Percentiles rank a stretch among this genome's conserved stretches.
phyloP scores from a whole-genome alignment of 2,888 invertebrate genomes.

The Euproctis similis region DNA sequence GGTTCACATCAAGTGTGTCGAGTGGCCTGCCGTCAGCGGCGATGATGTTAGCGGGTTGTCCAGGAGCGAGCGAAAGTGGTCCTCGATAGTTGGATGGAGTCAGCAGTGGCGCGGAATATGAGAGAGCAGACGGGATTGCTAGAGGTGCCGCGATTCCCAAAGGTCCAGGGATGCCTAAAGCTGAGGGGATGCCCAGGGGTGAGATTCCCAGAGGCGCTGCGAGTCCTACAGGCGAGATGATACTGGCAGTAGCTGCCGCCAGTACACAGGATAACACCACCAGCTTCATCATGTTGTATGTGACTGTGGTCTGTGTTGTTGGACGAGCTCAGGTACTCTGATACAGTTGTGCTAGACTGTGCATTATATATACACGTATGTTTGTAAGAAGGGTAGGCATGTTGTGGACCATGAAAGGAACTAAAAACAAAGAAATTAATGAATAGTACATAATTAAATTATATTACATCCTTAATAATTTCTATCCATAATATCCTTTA shows the following conservation, averaged over 20 bases:
- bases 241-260: slow-evolving; percentile 65
- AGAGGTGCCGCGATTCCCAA: slow-evolving; percentile 20
- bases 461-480: no score
- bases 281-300: slow-evolving; percentile 64
- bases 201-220: slow-evolving; percentile 9
- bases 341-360: slow-evolving; percentile 20
- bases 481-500: no score
- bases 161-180: no score
- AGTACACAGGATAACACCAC: slow-evolving; percentile 79
- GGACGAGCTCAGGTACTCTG: slow-evolving; percentile 43
- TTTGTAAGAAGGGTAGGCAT: no score
- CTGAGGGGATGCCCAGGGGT: no score
- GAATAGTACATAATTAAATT: no score
- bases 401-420: no score
- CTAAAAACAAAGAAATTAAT: no score
- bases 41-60: slow-evolving; percentile 58
- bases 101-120: slow-evolving; percentile 13
- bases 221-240: slow-evolving; percentile 17
- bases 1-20: slow-evolving; percentile 57
- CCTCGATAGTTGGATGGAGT: slow-evolving; percentile 48
- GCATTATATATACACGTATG: slow-evolving; percentile 27
- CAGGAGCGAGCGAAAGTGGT: slow-evolving; percentile 57
- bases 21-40: slow-evolving; percentile 59
- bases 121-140: slow-evolving; percentile 8
- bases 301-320: slow-evolving; percentile 59